A percentile compares a stretch with the other conserved stretches of the same genome.
Evolutionary conservation across 1,140 invertebrate species (phyloP).

Genomic region (Calliopsis andreniformis): DNA sequence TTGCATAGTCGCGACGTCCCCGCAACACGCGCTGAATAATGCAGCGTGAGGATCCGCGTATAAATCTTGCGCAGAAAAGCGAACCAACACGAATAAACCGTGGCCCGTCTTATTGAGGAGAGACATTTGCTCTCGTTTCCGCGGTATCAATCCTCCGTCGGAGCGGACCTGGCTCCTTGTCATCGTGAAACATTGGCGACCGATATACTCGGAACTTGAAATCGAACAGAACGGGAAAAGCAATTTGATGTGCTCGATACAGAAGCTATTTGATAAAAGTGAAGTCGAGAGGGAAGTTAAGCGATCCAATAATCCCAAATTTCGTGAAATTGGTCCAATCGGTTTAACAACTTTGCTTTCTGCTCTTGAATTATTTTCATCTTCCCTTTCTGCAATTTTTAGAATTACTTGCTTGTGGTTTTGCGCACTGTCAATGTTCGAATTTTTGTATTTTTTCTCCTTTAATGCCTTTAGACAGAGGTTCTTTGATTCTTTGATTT

Average conservation of each 20-base stretch:
- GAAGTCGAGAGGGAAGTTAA: neutral
- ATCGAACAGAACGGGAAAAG: neutral
- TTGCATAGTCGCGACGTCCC: slow-evolving; percentile 1
- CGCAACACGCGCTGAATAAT: slow-evolving; percentile 29
- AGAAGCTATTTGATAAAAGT: neutral
- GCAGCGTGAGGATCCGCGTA: neutral
- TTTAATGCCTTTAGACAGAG: neutral
- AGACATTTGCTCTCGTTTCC: neutral
- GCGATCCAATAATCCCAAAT: neutral
- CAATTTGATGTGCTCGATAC: neutral
- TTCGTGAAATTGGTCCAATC: neutral
- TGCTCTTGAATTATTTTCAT: neutral
- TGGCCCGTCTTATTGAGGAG: slow-evolving; percentile 1
- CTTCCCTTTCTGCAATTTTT: neutral
- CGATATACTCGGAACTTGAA: neutral
- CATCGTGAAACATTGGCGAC: neutral
- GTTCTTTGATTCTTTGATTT: neutral
- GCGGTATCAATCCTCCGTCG: neutral
- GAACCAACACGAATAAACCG: neutral
- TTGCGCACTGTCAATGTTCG: neutral
- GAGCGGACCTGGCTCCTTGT: neutral
- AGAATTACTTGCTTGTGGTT: no score
- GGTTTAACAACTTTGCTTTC: no score
- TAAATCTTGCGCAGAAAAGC: slow-evolving; percentile 1
- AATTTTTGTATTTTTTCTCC: neutral